Conservation (phyloP, 1,140 invertebrate genomes). For the Diorhabda elongata region DNA sequence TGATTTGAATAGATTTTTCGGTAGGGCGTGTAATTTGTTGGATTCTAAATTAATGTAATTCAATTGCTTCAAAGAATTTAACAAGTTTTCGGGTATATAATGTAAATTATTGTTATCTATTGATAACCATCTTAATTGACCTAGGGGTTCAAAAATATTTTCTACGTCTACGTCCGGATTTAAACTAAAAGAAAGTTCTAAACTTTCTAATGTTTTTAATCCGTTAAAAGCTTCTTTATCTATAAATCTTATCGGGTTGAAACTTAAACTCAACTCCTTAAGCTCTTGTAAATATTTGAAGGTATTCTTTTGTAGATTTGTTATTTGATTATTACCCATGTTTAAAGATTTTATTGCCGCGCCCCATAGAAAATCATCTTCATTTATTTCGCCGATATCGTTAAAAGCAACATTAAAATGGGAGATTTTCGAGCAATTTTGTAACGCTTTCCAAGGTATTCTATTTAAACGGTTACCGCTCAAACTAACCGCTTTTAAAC, state of each 20-base stretch:
- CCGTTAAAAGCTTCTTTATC: slow-evolving; percentile 73
- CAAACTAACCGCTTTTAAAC: slow-evolving; percentile 72
- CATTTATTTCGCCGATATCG: slow-evolving; percentile 68
- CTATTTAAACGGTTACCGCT: slow-evolving; percentile 72
- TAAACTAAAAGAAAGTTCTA: slow-evolving; percentile 82
- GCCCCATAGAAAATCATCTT: slow-evolving; percentile 77
- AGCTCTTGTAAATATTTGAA: slow-evolving; percentile 68
- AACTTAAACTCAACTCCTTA: slow-evolving; percentile 82
- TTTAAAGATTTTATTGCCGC: slow-evolving; percentile 75
- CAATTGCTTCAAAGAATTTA: slow-evolving; percentile 63
- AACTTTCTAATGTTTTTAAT: slow-evolving; percentile 68
- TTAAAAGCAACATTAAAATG: slow-evolving; percentile 88
- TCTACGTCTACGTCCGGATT: slow-evolving; percentile 73
- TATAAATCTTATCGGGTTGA: slow-evolving; percentile 77
- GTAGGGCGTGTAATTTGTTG: slow-evolving; percentile 65
- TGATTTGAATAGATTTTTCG: slow-evolving; percentile 62
- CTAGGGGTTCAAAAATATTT: slow-evolving; percentile 64
- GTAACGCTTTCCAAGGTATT: slow-evolving; percentile 65
- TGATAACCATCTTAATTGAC: slow-evolving; percentile 75
- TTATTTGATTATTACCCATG: slow-evolving; percentile 79
- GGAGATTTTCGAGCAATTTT: slow-evolving; percentile 64
- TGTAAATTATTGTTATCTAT: slow-evolving; percentile 85
- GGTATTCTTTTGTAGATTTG: slow-evolving; percentile 65
- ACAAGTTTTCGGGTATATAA: slow-evolving; percentile 57
- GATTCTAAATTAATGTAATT: slow-evolving; percentile 84